Percentiles rank a stretch among this genome's conserved stretches.
phyloP scores from a whole-genome alignment of 1,140 invertebrate genomes.

The Aphelenchoides fujianensis region DNA sequence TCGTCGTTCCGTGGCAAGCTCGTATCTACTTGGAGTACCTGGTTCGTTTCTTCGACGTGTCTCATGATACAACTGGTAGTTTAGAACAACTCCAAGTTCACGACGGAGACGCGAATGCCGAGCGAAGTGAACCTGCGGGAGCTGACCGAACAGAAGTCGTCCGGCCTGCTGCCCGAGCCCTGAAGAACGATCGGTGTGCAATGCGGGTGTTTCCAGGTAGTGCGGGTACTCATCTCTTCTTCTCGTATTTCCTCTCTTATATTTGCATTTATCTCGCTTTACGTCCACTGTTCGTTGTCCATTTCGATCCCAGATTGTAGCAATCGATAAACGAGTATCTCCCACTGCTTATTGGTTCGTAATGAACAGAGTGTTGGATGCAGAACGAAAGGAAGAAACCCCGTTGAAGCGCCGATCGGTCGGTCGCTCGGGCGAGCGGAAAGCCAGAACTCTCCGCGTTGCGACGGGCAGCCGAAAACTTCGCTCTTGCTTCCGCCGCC shows the following conservation, averaged over 20 bases:
- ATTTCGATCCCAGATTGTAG: neutral
- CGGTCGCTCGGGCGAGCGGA: no score
- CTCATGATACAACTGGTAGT: no score
- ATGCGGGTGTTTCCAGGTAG: neutral
- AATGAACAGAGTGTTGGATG: no score
- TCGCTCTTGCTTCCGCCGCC: no score
- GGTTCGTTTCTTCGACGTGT: no score
- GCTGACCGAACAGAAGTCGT: neutral
- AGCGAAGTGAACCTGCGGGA: neutral
- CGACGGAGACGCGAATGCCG: neutral
- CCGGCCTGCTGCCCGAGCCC: neutral
- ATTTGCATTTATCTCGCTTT: neutral
- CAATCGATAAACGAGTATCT: neutral
- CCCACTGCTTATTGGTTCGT: no score
- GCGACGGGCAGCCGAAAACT: no score
- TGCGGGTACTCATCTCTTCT: neutral
- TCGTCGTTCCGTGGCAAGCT: neutral
- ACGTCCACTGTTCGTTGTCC: neutral
- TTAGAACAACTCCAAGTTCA: neutral
- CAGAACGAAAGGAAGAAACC: no score
- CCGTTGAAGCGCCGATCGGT: no score
- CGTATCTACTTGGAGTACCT: neutral
- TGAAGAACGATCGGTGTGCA: neutral
- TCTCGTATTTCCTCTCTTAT: neutral
- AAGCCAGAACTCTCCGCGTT: no score